Conservation (phyloP, 35 echinoderm and acorn worm genomes). For the Lytechinus pictus region DNA sequence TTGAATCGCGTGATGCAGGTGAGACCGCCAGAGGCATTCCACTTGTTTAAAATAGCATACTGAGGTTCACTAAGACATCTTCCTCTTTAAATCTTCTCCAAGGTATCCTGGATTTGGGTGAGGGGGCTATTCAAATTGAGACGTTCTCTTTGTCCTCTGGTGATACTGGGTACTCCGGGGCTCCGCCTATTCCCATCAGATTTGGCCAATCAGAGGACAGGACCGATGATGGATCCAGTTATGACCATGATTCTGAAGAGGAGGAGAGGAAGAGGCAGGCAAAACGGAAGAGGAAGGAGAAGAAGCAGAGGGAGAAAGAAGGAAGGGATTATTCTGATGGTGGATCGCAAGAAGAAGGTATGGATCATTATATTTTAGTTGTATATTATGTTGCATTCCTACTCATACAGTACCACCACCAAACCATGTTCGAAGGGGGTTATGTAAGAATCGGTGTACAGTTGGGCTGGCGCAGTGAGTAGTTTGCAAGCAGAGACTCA, state of each 20-base stretch:
- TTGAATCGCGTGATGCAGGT: too few species aligned
- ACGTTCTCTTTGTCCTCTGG: slow-evolving; percentile 1
- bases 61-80: background rate
- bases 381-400: too few species aligned
- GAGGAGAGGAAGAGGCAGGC: background rate
- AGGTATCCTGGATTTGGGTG: background rate
- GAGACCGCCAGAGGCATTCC: too few species aligned
- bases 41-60: too few species aligned
- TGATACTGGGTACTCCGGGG: background rate
- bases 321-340: background rate
- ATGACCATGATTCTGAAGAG: background rate
- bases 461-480: too few species aligned
- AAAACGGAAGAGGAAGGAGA: background rate
- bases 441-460: too few species aligned
- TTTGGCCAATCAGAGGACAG: slow-evolving; percentile 35
- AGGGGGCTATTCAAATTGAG: background rate
- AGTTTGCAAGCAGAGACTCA: too few species aligned
- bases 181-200: slow-evolving; percentile 2
- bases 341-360: background rate
- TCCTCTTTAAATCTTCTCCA: background rate
- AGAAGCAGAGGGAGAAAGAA: background rate
- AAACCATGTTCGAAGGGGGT: too few species aligned
- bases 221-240: slow-evolving; percentile 9
- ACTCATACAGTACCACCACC: too few species aligned
- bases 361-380: too few species aligned